Base-by-base conservation (phyloP, 2,113 vertebrate genomes). In the Ciconia boyciana region DNA sequence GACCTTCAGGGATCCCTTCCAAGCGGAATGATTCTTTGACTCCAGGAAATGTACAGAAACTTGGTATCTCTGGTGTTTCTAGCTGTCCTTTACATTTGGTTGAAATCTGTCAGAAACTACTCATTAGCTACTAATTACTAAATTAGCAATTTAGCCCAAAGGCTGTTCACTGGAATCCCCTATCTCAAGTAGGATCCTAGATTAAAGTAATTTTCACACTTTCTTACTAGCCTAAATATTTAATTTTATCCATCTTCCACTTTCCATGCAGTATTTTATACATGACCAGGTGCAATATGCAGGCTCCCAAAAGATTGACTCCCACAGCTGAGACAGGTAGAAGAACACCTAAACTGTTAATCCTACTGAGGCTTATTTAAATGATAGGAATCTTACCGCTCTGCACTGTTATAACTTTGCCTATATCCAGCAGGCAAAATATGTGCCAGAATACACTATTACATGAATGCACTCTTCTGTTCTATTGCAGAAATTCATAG, bases 401-500 rank as follows among this genome's bases (percentile, higher is more conserved):
- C 74, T 43, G 70, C 22, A 34, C 70, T 61, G 46, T 66, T 64
- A 31, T 15, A 94, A 69, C 54, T 36, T 11, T 58, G 65, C 69
- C 86, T 71, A 34, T 64, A 93, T 48, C 48, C 91, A 93, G 84
- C 69, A 87, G 58, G 60, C 16, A 89, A 85, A 55, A 11, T 58
- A 70, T 7, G 49, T 49, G 69, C 89, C 89, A 87, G 92, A 83
- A 84, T 46, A 36, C 44, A 49, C 58, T 24, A 11, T 48, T 46
- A 69, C 61, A 91, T 94, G 81, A 97, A 95, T 80, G 76, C 18
- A 11, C 66, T 34, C 58, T 79, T 95, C 77, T 95, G 94, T 96
- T 96, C 83, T 36, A 62, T 36, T 7, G 61, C 70, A 77, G 61
- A 91, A 94, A 94, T 69, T 46, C 94, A 75, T 36, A 48, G 16